phyloP scores from a whole-genome alignment of 2,113 vertebrate genomes.

The Tetraodon nigroviridis region DNA sequence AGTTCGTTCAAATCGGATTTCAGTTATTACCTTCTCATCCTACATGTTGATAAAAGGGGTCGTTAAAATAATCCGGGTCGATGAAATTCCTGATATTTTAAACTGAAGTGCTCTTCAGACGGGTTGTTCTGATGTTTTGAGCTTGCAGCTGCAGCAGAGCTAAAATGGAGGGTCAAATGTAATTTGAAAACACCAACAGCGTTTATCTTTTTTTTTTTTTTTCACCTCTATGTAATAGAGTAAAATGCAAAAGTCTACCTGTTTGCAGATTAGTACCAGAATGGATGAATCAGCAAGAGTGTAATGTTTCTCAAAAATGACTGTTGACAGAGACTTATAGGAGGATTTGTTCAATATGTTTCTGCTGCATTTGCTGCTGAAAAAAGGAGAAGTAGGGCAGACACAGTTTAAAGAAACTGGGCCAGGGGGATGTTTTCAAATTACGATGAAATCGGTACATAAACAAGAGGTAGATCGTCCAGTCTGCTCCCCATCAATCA shows the following conservation, averaged over 20 bases:
- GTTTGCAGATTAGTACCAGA: neutral
- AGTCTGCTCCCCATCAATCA: neutral
- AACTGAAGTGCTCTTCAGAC: too few relatives aligned
- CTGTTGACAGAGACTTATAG: too few relatives aligned
- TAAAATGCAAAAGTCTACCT: too few relatives aligned
- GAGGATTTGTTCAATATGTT: neutral
- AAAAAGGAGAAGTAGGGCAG: constrained; percentile 35
- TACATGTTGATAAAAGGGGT: neutral
- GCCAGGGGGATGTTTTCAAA: constrained; percentile 4
- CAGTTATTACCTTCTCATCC: neutral
- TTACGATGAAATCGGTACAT: constrained; percentile 10
- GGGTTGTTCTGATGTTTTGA: too few relatives aligned
- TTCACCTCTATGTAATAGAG: too few relatives aligned
- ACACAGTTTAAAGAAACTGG: constrained; percentile 10
- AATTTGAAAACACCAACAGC: neutral
- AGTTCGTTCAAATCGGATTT: neutral
- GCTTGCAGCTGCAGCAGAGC: too few relatives aligned
- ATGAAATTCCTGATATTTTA: too few relatives aligned
- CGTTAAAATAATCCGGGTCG: neutral
- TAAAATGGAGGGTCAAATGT: neutral
- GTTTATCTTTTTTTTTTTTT: neutral
- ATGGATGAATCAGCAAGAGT: neutral
- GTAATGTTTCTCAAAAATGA: neutral
- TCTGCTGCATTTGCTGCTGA: neutral
- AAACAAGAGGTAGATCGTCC: neutral